Evolutionary conservation across 2,888 invertebrate genomes (phyloP), one percentile per base, ranked within the genome.

Genomic region (Tenthredo notha): DNA sequence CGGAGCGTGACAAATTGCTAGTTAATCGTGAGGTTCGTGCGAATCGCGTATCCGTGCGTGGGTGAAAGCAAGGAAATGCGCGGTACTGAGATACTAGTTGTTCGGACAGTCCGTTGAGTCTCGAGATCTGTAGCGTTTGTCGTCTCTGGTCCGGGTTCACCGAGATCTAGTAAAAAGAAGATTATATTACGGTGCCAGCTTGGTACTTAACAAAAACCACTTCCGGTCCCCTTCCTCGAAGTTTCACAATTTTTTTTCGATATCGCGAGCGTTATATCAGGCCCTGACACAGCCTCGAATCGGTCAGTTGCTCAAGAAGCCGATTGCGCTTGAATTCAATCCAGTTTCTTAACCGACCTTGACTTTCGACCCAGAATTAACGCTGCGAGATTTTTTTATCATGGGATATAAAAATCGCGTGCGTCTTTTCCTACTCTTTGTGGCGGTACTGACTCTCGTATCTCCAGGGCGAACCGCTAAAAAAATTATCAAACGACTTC

Each of bases 401-500:
- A 77, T 50, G 54, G 25, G 9, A 18, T 5, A 6, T 18, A 2
- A 4, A n/a, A 58, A 25, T 12, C 40, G 58, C 80, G 61, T 58
- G 15, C 25, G 67, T 4, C 3, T 65, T 5, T 12, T 83, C 12
- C 21, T 83, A 6, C 61, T 83, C 15, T 67, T 50, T 10, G 65
- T 70, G 15, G 67, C 7, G 6, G 43, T n/a, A 4, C n/a, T 47
- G 21, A 67, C 33, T 18, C 47, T 83, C 33, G 21, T 70, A 6
- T 18, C 33, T 5, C 67, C 65, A 15, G 58, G 61, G 61, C 33
- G 21, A 29, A 40, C 58, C 2, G 80, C 80, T 40, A 83, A 70
- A 67, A 47, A 70, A 43, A 40, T 83, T 9, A 29, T 47, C 10
- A 83, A 70, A 12, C 43, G 67, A 47, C 83, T 18, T 67, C 90